These are phyloP conservation scores for Dione vanillae DNA, from an alignment of 2,888 invertebrate genomes.

Conservation along the genomic window DNA sequence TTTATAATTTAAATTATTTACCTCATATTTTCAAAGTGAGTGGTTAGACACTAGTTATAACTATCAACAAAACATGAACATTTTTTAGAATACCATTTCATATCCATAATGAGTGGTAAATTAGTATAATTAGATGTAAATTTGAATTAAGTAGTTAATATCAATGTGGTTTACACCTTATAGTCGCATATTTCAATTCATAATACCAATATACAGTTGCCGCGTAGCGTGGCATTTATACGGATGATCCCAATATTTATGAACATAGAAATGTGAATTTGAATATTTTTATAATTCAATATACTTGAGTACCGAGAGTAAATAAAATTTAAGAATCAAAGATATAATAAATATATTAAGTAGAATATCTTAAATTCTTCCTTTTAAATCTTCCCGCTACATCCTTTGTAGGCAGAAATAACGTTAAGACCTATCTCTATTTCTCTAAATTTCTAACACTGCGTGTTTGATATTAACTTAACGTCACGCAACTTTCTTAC, in stretches of 20 bases:
- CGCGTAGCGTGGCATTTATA: slow-evolving; percentile 21
- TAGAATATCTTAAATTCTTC: too few species aligned
- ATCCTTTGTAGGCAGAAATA: too few species aligned
- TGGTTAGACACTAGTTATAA: not conserved
- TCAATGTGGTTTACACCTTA: slow-evolving; percentile 19
- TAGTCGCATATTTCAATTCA: slow-evolving; percentile 20
- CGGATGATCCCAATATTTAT: slow-evolving; percentile 25
- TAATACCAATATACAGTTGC: slow-evolving; percentile 22
- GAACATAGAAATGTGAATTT: slow-evolving; percentile 16
- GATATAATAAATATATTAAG: not conserved
- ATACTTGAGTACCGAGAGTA: not conserved
- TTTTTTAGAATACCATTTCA: not conserved
- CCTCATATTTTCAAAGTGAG: too few species aligned
- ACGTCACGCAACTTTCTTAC: too few species aligned
- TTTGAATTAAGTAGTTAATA: slow-evolving; percentile 35
- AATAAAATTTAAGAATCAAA: not conserved
- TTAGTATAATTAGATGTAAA: slow-evolving; percentile 43
- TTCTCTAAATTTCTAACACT: too few species aligned
- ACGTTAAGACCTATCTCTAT: too few species aligned
- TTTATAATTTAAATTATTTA: not conserved
- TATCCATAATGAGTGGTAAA: slow-evolving; percentile 42
- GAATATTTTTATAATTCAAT: slow-evolving; percentile 1
- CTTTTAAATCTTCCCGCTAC: too few species aligned
- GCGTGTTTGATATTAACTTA: too few species aligned
- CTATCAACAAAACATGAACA: not conserved